These are phyloP conservation scores for Ophonus ardosiacus DNA, from an alignment of 2,888 invertebrate species.

Conservation along the genomic window DNA sequence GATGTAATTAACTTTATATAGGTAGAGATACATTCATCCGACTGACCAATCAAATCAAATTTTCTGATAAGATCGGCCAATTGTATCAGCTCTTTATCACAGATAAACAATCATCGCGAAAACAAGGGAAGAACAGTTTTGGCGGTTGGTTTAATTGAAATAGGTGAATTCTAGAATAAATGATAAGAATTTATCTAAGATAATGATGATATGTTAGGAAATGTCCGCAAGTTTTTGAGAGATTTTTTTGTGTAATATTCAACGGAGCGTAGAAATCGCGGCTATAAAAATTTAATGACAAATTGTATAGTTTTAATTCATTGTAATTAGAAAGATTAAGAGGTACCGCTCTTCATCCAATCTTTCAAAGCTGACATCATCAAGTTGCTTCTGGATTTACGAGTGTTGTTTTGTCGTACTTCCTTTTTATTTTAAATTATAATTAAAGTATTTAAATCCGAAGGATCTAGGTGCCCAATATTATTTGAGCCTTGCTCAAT, in stretches of 20 bases:
- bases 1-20: constrained; percentile 55
- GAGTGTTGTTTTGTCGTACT: neutral
- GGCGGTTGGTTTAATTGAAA: neutral
- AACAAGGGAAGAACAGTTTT: constrained; percentile 11
- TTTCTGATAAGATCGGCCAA: constrained; percentile 37
- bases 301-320: constrained; percentile 55
- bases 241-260: constrained; percentile 55
- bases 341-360: neutral
- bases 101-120: neutral
- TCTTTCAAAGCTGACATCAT: neutral
- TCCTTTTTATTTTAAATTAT: no score
- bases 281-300: constrained; percentile 60
- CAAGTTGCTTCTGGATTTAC: neutral
- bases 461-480: no score
- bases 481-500: no score
- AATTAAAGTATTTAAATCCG: no score
- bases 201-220: constrained; percentile 43
- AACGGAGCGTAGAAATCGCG: constrained; percentile 57
- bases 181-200: neutral
- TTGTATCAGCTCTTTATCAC: constrained; percentile 22
- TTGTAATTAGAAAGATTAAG: constrained; percentile 39
- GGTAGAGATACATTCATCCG: constrained; percentile 29
- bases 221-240: constrained; percentile 37
- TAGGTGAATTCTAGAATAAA: neutral
- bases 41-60: constrained; percentile 35